A percentile compares a stretch with the other conserved stretches of the same genome.
Evolutionary conservation across 2,797 vertebrate species (phyloP).

Genomic region (Ispidina picta): DNA sequence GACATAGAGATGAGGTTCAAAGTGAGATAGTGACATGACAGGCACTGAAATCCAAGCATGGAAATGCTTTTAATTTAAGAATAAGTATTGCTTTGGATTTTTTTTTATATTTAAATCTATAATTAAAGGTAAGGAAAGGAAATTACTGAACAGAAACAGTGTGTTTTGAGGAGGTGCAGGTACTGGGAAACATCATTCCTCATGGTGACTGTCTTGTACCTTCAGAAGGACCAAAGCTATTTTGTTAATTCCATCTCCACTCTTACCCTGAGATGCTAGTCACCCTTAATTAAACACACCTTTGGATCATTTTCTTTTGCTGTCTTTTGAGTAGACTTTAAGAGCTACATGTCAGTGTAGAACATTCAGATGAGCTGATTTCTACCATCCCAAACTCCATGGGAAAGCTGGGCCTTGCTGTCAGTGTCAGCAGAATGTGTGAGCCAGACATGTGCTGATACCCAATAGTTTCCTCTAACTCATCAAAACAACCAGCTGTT

Average conservation of each 20-base stretch:
- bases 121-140: neutral
- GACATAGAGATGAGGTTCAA: conserved; percentile 14
- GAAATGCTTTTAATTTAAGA: neutral
- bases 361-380: neutral
- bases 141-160: neutral
- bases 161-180: neutral
- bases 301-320: neutral
- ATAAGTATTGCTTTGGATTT: neutral
- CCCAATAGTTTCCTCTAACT: neutral
- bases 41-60: neutral
- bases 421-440: neutral
- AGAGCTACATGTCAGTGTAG: neutral
- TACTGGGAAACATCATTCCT: neutral
- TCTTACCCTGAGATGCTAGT: neutral
- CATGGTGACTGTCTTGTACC: neutral
- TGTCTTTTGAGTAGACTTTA: neutral
- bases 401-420: neutral
- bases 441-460: neutral
- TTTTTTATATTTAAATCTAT: rapidly evolving
- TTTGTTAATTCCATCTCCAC: neutral
- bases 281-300: neutral
- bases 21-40: neutral
- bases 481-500: conserved; percentile 13
- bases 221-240: neutral
- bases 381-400: neutral